These are phyloP conservation scores for Drosophila jambulina DNA, from an alignment of 1,140 invertebrate species.

Conservation along the genomic window DNA sequence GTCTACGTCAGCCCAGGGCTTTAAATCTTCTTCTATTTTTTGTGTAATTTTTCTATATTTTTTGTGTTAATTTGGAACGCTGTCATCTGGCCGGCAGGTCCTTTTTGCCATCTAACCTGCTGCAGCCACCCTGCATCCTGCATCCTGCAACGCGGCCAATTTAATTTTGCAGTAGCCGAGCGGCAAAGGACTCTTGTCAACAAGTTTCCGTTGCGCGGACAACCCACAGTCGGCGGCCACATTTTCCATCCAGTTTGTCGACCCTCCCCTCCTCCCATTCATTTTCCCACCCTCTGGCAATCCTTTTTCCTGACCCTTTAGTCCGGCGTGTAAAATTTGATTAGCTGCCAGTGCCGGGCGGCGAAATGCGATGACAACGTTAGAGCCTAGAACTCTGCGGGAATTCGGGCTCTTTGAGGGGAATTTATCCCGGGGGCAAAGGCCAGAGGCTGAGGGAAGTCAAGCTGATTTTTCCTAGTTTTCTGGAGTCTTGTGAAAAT, in stretches of 20 bases:
- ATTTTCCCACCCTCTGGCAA: neutral
- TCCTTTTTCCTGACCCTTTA: conserved; percentile 1
- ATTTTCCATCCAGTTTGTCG: neutral
- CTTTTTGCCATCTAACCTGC: conserved; percentile 7
- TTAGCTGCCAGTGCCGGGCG: conserved; percentile 33
- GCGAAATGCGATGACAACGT: conserved; percentile 6
- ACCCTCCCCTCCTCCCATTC: too few relatives aligned
- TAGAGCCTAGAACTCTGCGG: conserved; percentile 7
- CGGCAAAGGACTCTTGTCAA: conserved; percentile 41
- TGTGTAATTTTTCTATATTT: conserved; percentile 21
- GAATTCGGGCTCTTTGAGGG: neutral
- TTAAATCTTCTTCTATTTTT: neutral
- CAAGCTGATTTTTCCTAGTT: neutral
- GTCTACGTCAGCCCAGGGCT: neutral
- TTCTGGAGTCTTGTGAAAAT: neutral
- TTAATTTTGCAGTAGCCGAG: conserved; percentile 10
- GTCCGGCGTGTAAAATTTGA: conserved; percentile 50
- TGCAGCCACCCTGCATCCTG: conserved; percentile 6
- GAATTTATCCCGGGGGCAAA: neutral
- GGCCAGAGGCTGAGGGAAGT: too few relatives aligned
- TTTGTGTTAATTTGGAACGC: conserved; percentile 42
- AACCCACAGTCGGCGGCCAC: neutral
- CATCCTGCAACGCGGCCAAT: conserved; percentile 23
- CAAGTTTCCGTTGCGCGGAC: conserved; percentile 30
- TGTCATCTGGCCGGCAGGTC: conserved; percentile 9